Evolutionary conservation across 2,797 vertebrate genomes (phyloP).

Genomic region (Ceryle rudis): DNA sequence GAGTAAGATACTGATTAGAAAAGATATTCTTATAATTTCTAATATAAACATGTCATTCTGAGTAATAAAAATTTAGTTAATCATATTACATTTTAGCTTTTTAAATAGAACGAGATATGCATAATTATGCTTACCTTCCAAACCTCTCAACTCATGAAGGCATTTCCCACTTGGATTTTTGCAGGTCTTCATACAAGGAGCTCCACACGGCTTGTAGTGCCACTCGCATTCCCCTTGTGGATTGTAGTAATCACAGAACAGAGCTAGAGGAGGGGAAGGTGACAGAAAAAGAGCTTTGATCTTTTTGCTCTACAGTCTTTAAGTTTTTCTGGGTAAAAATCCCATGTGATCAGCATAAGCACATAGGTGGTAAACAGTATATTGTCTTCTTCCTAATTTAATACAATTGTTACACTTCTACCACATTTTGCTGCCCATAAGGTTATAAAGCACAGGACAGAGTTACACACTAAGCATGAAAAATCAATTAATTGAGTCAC

Average conservation of each 20-base stretch:
- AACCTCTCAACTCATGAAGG: constrained; percentile 78
- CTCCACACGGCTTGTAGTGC: constrained; percentile 92
- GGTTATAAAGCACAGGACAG: not conserved
- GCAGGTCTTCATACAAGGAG: constrained; percentile 90
- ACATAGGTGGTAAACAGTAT: not conserved
- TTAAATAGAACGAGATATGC: not conserved
- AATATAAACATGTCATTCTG: not conserved
- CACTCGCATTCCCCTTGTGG: constrained; percentile 85
- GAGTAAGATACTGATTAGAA: not conserved
- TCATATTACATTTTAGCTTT: not conserved
- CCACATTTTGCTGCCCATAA: not conserved
- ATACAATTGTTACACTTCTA: not conserved
- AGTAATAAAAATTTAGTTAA: not conserved
- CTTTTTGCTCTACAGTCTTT: not conserved
- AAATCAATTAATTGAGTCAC: not conserved
- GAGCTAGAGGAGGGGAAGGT: constrained; percentile 77
- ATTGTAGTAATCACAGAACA: constrained; percentile 97
- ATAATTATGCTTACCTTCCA: constrained; percentile 86
- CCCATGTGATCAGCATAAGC: not conserved
- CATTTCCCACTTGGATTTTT: constrained; percentile 87
- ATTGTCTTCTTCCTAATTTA: not conserved
- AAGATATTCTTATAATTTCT: not conserved
- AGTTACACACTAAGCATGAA: not conserved
- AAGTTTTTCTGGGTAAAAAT: not conserved
- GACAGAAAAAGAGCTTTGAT: not conserved